phyloP scores from a whole-genome alignment of 2,888 invertebrate species.

The Falcaria lacertinaria region DNA sequence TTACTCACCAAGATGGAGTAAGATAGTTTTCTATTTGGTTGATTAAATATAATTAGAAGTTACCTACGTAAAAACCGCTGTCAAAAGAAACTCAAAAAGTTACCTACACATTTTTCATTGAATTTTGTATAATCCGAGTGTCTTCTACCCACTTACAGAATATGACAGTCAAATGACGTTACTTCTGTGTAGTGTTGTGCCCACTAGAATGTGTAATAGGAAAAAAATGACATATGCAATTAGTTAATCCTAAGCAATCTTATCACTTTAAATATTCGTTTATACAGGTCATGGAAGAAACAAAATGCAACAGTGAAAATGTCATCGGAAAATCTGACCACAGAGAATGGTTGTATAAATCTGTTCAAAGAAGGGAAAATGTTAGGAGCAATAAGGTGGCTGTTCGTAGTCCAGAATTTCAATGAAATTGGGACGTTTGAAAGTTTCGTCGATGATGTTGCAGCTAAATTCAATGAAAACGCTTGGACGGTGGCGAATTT shows the following conservation, averaged over 20 bases:
- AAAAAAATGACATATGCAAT: too few species aligned
- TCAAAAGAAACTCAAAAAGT: too few species aligned
- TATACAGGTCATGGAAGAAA: constrained; percentile 25
- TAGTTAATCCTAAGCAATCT: too few species aligned
- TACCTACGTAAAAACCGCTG: too few species aligned
- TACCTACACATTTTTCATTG: too few species aligned
- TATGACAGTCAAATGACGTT: too few species aligned
- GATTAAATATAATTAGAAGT: too few species aligned
- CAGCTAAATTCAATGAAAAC: constrained; percentile 27
- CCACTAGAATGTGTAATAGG: too few species aligned
- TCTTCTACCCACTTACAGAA: too few species aligned
- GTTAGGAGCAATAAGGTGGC: constrained; percentile 36
- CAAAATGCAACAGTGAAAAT: constrained; percentile 22
- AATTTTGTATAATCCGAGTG: too few species aligned
- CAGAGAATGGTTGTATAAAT: constrained; percentile 28
- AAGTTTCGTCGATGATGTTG: constrained; percentile 23
- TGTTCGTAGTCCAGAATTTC: constrained; percentile 35
- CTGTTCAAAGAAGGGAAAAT: constrained; percentile 30
- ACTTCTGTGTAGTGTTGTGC: too few species aligned
- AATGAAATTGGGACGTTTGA: constrained; percentile 8
- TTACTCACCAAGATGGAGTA: constrained; percentile 26
- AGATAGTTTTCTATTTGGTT: too few species aligned
- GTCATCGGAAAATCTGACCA: constrained; percentile 25
- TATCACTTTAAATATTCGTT: not conserved
- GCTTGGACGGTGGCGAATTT: constrained; percentile 33